phyloP scores from a whole-genome alignment of 2,888 invertebrate species.

The Plebejus argus region DNA sequence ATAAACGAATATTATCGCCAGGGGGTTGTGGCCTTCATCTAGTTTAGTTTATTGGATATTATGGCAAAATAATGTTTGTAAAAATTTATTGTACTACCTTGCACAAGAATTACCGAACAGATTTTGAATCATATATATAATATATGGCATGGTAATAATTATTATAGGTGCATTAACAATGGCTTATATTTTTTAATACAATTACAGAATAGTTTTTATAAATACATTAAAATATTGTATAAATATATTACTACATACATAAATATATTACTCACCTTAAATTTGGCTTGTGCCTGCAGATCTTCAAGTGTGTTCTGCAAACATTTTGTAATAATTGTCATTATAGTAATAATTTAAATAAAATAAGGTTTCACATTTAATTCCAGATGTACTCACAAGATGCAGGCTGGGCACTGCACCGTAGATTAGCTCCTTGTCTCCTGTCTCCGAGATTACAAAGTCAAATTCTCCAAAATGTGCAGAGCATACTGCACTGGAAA shows the following conservation, averaged over 20 bases:
- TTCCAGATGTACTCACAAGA: not conserved
- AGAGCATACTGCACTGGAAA: slow-evolving; percentile 16
- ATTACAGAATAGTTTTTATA: no score
- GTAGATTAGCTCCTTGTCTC: not conserved
- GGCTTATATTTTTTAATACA: no score
- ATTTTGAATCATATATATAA: no score
- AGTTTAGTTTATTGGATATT: no score
- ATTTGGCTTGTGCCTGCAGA: slow-evolving; percentile 8
- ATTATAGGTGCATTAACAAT: no score
- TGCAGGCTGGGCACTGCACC: slow-evolving; percentile 1
- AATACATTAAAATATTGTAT: not conserved
- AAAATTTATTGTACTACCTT: no score
- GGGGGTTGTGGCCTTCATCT: no score
- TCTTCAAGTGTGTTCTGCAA: slow-evolving; percentile 17
- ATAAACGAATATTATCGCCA: no score
- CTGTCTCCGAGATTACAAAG: not conserved
- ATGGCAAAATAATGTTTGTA: no score
- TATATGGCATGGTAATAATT: no score
- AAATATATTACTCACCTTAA: slow-evolving; percentile 17
- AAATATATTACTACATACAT: not conserved
- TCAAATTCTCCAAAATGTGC: not conserved
- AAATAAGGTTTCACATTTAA: not conserved
- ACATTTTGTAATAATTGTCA: not conserved
- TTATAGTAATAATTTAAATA: no score
- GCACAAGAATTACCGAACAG: no score